Evolutionary conservation across 37 sponge, comb jelly and placozoan species (phyloP).

Genomic region (Bolinopsis microptera): DNA sequence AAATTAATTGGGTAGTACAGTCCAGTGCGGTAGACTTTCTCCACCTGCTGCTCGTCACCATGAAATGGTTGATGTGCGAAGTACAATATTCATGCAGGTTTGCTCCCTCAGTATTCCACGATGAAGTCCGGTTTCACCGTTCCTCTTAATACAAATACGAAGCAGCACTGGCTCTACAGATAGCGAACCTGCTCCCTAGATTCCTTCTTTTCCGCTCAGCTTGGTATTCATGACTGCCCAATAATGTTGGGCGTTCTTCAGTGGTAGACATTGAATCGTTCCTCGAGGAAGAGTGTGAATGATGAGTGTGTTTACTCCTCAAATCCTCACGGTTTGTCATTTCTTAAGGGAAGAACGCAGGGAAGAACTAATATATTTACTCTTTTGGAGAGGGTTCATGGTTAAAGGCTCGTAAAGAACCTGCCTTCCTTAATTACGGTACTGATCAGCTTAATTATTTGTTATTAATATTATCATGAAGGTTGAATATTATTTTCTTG

Average conservation of each 20-base stretch:
- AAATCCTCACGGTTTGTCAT: slow-evolving; percentile 84
- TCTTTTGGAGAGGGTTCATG: slow-evolving; percentile 67
- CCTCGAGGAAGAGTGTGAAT: slow-evolving; percentile 83
- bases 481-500: too few species aligned
- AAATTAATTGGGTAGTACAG: slow-evolving; percentile 98
- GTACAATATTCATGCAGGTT: slow-evolving; percentile 83
- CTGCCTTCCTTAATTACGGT: too few species aligned
- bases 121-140: slow-evolving; percentile 94
- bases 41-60: slow-evolving; percentile 86
- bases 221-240: slow-evolving; percentile 89
- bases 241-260: slow-evolving; percentile 70
- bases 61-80: slow-evolving; percentile 82
- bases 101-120: slow-evolving; percentile 96
- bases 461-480: too few species aligned
- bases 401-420: not conserved
- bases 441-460: too few species aligned
- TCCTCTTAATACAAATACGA: slow-evolving; percentile 83
- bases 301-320: slow-evolving; percentile 92
- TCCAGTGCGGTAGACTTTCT: slow-evolving; percentile 97
- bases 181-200: slow-evolving; percentile 86
- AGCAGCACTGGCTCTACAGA: slow-evolving; percentile 95
- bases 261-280: slow-evolving; percentile 88
- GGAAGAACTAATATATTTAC: slow-evolving; percentile 79
- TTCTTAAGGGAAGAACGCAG: too few species aligned
- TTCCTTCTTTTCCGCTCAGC: slow-evolving; percentile 84